A percentile compares a stretch with the other conserved stretches of the same genome.
Evolutionary conservation across 37 sponge, comb jelly and placozoan species (phyloP).

Genomic region (Hexactinellida sp.): DNA sequence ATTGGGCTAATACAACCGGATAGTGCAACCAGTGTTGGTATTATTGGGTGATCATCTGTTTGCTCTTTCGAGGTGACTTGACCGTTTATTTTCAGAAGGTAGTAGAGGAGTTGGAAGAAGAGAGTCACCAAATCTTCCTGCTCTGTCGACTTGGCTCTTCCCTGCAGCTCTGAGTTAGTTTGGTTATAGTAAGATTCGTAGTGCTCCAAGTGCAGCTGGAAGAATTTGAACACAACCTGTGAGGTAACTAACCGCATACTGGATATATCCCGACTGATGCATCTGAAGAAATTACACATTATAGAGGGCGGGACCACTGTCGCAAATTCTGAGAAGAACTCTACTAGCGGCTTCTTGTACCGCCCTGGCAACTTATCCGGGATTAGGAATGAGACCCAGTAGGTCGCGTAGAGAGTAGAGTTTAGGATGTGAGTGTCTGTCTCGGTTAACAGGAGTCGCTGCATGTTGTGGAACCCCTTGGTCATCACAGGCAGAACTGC

Average conservation of each 20-base stretch:
- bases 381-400: background rate
- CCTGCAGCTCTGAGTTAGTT: constrained; percentile 1
- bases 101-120: background rate
- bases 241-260: background rate
- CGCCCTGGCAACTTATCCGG: background rate
- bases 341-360: background rate
- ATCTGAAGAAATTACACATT: constrained; percentile 1
- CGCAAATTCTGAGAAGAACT: background rate
- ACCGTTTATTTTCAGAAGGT: background rate
- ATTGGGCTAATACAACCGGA: background rate
- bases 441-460: background rate
- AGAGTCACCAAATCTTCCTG: background rate
- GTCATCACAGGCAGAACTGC: constrained; percentile 1
- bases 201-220: background rate
- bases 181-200: background rate
- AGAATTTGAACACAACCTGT: background rate
- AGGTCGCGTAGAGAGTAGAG: background rate
- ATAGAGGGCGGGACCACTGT: background rate
- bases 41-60: background rate
- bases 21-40: background rate
- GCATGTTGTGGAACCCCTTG: background rate
- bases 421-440: background rate
- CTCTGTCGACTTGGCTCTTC: background rate
- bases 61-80: background rate
- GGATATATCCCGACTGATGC: background rate